These are phyloP conservation scores for Drosophila infuscata DNA, from an alignment of 2,888 invertebrate genomes.

Conservation along the genomic window DNA sequence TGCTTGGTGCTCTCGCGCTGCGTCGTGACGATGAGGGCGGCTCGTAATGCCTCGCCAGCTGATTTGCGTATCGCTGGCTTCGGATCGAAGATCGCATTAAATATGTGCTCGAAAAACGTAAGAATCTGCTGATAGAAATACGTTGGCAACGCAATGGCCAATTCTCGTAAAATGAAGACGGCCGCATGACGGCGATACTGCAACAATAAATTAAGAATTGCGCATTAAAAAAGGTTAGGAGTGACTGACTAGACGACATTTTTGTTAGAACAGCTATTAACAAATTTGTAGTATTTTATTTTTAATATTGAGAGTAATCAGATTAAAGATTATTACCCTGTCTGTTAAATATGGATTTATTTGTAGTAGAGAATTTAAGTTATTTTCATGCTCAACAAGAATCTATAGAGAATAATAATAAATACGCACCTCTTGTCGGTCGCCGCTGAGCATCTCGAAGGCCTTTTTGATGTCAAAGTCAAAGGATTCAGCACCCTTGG, in stretches of 20 bases:
- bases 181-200: conserved; percentile 95
- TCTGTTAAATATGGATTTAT: no score
- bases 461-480: conserved; percentile 98
- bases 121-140: conserved; percentile 98
- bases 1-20: conserved; percentile 98
- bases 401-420: neutral
- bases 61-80: conserved; percentile 96
- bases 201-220: conserved; percentile 28
- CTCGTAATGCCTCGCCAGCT: conserved; percentile 96
- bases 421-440: conserved; percentile 90
- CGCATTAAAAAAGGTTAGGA: neutral
- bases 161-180: conserved; percentile 95
- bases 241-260: neutral
- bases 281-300: no score
- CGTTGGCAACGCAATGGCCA: conserved; percentile 98
- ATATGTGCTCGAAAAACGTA: conserved; percentile 96
- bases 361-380: neutral
- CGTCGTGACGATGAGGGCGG: conserved; percentile 96
- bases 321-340: neutral
- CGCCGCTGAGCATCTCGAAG: conserved; percentile 97
- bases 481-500: conserved; percentile 98
- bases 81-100: conserved; percentile 95
- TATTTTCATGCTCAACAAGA: neutral
- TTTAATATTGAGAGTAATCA: no score
- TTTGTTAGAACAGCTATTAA: no score